phyloP scores from a whole-genome alignment of 2,888 invertebrate genomes.

The Bombyx huttoni region DNA sequence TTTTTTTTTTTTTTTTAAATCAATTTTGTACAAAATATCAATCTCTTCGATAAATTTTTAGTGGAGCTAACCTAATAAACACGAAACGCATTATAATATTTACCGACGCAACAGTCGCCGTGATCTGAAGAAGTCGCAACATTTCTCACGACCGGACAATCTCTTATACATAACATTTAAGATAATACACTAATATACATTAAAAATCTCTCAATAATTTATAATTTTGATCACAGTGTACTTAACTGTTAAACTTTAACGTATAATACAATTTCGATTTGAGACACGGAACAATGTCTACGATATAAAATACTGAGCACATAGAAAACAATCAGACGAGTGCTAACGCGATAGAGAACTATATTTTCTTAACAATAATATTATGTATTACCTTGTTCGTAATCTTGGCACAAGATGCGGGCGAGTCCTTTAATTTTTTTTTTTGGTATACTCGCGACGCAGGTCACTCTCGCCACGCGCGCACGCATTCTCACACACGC shows the following conservation, averaged over 20 bases:
- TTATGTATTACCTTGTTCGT: conserved; percentile 64
- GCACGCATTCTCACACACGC: conserved; percentile 8
- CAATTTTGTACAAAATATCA: conserved; percentile 69
- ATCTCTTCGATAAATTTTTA: conserved; percentile 49
- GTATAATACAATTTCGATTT: conserved; percentile 66
- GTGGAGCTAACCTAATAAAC: conserved; percentile 39
- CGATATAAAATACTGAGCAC: conserved; percentile 67
- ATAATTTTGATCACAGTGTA: conserved; percentile 72
- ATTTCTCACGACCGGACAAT: conserved; percentile 37
- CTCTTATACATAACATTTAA: conserved; percentile 48
- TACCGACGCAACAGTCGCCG: neutral
- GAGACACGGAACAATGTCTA: conserved; percentile 43
- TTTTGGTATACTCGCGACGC: conserved; percentile 45
- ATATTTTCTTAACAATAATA: conserved; percentile 56
- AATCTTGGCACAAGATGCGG: conserved; percentile 62
- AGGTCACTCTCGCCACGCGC: conserved; percentile 9
- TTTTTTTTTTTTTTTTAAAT: too few species aligned
- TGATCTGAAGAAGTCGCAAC: conserved; percentile 6
- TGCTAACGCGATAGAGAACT: conserved; percentile 58
- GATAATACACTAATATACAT: conserved; percentile 64
- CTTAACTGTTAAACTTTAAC: conserved; percentile 69
- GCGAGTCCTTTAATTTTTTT: conserved; percentile 45
- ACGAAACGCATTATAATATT: conserved; percentile 39
- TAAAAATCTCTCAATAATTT: conserved; percentile 72
- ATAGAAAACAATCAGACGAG: conserved; percentile 65